Conservation (phyloP, 2,797 vertebrate species). For the Falco rusticolus region DNA sequence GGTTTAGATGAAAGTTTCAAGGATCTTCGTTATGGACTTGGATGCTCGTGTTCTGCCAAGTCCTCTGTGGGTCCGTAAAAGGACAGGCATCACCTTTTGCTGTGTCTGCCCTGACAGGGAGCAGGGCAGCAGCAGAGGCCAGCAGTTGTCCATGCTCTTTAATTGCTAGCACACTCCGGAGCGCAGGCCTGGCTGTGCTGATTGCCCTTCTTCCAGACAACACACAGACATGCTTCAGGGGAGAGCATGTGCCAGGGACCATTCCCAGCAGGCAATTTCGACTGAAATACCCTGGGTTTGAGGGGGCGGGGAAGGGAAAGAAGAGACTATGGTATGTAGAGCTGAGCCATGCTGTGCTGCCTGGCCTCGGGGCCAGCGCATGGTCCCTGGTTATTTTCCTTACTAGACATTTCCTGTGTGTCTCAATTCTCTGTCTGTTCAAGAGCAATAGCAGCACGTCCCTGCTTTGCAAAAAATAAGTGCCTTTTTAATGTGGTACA, state of each 20-base stretch:
- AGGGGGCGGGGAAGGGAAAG: neutral
- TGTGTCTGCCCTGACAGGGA: neutral
- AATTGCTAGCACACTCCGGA: neutral
- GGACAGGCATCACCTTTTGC: neutral
- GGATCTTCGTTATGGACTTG: neutral
- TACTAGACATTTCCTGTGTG: conserved; percentile 48
- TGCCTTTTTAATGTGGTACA: conserved; percentile 4
- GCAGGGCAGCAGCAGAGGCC: neutral
- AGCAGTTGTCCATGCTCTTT: neutral
- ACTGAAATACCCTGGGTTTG: neutral
- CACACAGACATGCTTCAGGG: conserved; percentile 9
- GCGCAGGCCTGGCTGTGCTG: neutral
- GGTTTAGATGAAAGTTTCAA: neutral
- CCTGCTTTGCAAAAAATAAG: neutral
- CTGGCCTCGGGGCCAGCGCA: neutral
- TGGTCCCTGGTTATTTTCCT: conserved; percentile 41
- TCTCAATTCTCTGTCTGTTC: neutral
- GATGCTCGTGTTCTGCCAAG: neutral
- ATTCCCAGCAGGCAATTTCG: conserved; percentile 20
- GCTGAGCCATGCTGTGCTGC: neutral
- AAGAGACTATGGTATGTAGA: conserved; percentile 9
- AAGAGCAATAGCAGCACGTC: conserved; percentile 7
- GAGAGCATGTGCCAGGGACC: conserved; percentile 19
- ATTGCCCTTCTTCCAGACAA: conserved; percentile 16
- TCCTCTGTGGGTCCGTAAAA: neutral